phyloP scores from a whole-genome alignment of 2,113 vertebrate genomes.

The Pao palembangensis region DNA sequence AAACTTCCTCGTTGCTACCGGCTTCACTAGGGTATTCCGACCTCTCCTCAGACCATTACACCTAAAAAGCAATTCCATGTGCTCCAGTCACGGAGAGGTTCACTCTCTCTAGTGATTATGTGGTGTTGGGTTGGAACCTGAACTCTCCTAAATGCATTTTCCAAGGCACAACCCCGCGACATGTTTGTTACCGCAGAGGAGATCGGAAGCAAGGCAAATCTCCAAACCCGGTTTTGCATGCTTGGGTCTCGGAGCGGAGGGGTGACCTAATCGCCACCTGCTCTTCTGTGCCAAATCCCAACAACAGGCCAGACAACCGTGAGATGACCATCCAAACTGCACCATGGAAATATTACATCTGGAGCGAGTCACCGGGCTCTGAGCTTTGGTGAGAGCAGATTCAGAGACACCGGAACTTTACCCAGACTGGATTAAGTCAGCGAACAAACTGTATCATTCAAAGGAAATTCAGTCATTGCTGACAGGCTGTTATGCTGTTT shows the following conservation, averaged over 20 bases:
- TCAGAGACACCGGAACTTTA: conserved; percentile 45
- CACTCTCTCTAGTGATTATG: conserved; percentile 65
- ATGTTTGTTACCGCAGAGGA: conserved; percentile 55
- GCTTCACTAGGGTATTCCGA: conserved; percentile 62
- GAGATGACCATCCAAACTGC: conserved; percentile 56
- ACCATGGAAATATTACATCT: conserved; percentile 67
- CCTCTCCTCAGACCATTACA: conserved; percentile 63
- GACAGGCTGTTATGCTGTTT: conserved; percentile 1
- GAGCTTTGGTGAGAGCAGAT: conserved; percentile 33
- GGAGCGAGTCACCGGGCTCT: conserved; percentile 54
- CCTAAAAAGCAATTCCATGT: conserved; percentile 67
- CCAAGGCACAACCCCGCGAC: conserved; percentile 51
- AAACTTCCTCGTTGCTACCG: conserved; percentile 61
- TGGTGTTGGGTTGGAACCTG: conserved; percentile 64
- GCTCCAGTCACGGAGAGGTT: conserved; percentile 52
- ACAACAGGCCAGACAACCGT: conserved; percentile 52
- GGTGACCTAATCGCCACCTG: conserved; percentile 73
- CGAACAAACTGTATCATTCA: conserved; percentile 25
- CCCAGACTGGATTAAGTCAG: conserved; percentile 43
- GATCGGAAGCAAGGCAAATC: conserved; percentile 50
- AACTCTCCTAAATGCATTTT: conserved; percentile 53
- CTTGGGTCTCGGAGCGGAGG: conserved; percentile 48
- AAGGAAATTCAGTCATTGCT: conserved; percentile 29
- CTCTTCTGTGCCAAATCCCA: conserved; percentile 58
- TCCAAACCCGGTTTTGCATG: conserved; percentile 55